Conservation (phyloP, 53 echinoderm and acorn worm species). For the Echinarachnius parma region DNA sequence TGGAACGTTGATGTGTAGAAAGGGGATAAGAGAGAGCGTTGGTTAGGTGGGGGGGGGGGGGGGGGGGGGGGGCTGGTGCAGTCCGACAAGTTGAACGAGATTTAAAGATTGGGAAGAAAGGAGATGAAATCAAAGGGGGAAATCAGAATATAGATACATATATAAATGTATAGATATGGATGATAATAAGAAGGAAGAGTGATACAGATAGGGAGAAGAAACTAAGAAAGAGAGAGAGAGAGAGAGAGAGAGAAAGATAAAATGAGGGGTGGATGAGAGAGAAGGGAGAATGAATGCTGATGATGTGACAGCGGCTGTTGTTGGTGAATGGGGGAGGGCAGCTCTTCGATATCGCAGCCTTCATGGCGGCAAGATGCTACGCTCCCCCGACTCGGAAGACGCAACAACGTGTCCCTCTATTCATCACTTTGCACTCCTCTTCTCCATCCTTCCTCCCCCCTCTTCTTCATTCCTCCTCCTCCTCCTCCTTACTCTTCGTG, state of each 20-base stretch:
- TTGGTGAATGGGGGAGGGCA: not conserved
- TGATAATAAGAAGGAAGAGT: not conserved
- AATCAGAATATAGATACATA: not conserved
- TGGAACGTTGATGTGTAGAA: not conserved
- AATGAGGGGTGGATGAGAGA: conserved; percentile 6
- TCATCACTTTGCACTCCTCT: conserved; percentile 19
- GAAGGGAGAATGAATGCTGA: not conserved
- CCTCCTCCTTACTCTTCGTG: not conserved
- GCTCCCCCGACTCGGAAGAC: conserved; percentile 41
- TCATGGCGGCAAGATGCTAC: conserved; percentile 33
- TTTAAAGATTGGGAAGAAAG: not conserved
- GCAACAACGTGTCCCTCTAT: conserved; percentile 37
- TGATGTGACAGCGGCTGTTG: too few species aligned
- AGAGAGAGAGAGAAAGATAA: conserved; percentile 2
- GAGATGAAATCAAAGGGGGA: not conserved
- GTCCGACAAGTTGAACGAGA: not conserved
- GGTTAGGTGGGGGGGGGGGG: not conserved
- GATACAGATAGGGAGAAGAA: not conserved
- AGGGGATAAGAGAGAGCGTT: not conserved
- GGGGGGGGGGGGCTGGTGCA: not conserved
- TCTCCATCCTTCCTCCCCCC: not conserved
- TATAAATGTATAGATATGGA: not conserved
- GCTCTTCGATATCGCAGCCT: conserved; percentile 27
- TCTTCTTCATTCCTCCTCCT: not conserved
- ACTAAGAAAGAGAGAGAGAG: not conserved